Evolutionary conservation across 2,888 invertebrate species (phyloP).

Genomic region (Actias luna): DNA sequence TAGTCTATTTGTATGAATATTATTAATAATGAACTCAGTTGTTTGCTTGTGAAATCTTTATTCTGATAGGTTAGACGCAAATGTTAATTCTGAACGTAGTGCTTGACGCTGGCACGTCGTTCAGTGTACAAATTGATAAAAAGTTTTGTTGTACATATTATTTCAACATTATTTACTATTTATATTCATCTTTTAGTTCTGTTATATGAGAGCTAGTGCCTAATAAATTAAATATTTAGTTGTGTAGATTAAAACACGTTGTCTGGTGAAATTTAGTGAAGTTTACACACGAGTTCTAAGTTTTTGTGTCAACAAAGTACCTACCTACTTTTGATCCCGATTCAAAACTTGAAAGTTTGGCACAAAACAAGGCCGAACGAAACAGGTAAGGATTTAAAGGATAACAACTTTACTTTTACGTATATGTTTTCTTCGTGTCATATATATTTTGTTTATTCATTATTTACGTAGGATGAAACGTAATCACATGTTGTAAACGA

Average conservation of each 20-base stretch:
- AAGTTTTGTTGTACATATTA: conserved; percentile 1
- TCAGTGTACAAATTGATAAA: not conserved
- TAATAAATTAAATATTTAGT: not conserved
- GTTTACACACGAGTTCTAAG: conserved; percentile 18
- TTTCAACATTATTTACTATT: not conserved
- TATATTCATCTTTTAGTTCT: not conserved
- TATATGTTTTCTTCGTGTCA: too few species aligned
- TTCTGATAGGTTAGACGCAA: not conserved
- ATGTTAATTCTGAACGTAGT: conserved; percentile 38
- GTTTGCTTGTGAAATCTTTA: not conserved
- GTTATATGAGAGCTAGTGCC: not conserved
- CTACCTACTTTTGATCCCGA: conserved; percentile 32
- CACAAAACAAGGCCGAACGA: conserved; percentile 49
- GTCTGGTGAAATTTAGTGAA: conserved; percentile 25
- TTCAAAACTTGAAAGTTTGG: conserved; percentile 50
- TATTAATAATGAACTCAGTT: not conserved
- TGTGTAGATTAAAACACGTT: conserved; percentile 1
- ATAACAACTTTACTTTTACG: not conserved
- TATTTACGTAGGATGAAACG: too few species aligned
- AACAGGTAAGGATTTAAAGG: conserved; percentile 48
- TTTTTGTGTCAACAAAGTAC: conserved; percentile 45
- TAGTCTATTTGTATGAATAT: not conserved
- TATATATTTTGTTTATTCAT: too few species aligned
- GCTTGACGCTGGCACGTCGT: conserved; percentile 28
- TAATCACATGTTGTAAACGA: too few species aligned